A percentile compares a stretch with the other conserved stretches of the same genome.
These are phyloP conservation scores for Eonycteris spelaea DNA, from an alignment of 2,113 vertebrate genomes.

Conservation along the genomic window DNA sequence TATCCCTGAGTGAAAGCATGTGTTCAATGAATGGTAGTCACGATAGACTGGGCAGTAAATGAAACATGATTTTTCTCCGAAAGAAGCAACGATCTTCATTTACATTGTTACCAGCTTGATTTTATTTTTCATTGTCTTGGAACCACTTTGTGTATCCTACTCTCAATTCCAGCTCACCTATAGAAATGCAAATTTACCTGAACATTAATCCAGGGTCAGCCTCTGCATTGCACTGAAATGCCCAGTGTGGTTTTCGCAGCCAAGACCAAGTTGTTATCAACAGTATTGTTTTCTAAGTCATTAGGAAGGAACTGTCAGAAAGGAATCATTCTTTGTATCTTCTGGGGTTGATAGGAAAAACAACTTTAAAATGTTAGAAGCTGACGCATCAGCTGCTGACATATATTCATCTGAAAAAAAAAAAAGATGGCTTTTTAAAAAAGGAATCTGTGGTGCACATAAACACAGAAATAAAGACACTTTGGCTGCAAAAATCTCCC, in stretches of 20 bases:
- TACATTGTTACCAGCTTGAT: neutral
- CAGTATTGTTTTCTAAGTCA: neutral
- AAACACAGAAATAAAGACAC: conserved; percentile 71
- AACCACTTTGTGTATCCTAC: neutral
- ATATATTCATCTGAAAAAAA: conserved; percentile 72
- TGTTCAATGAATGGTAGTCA: neutral
- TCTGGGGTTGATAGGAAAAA: conserved; percentile 40
- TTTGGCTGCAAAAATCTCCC: conserved; percentile 76
- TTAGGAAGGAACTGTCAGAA: conserved; percentile 32
- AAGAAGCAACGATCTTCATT: neutral
- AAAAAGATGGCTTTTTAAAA: conserved; percentile 72
- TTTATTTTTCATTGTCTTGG: neutral
- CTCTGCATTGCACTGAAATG: neutral
- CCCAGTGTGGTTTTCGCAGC: neutral
- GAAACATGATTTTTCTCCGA: neutral
- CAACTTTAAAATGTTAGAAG: conserved; percentile 34
- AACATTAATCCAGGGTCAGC: neutral
- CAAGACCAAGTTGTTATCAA: neutral
- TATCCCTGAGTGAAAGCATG: neutral
- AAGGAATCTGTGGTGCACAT: conserved; percentile 50
- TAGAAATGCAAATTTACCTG: neutral
- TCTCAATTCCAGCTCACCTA: neutral
- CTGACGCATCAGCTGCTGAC: conserved; percentile 68
- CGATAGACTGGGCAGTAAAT: neutral
- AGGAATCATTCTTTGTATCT: conserved; percentile 52